phyloP scores from a whole-genome alignment of 2,797 vertebrate genomes.

The Sphaeramia orbicularis region DNA sequence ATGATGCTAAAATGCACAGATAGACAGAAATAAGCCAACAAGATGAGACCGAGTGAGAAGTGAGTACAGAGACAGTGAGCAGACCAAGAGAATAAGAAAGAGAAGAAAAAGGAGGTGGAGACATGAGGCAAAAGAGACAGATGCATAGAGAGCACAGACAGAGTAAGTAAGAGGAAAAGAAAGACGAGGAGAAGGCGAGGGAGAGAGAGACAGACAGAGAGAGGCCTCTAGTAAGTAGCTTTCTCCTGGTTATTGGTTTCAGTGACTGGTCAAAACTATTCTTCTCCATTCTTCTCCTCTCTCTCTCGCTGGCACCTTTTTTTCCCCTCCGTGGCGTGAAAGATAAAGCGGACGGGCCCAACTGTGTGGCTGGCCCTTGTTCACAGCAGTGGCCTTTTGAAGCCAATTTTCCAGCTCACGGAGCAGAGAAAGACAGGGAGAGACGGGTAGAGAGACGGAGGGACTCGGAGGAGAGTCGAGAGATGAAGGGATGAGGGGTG shows the following conservation, averaged over 20 bases:
- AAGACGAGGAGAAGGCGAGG: slow-evolving; percentile 24
- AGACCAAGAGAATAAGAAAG: background rate
- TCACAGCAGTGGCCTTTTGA: slow-evolving; percentile 89
- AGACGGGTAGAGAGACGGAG: slow-evolving; percentile 68
- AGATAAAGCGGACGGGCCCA: slow-evolving; percentile 87
- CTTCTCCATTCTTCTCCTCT: slow-evolving; percentile 81
- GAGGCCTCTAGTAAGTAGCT: slow-evolving; percentile 82
- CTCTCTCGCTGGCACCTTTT: slow-evolving; percentile 71
- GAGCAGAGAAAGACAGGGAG: slow-evolving; percentile 85
- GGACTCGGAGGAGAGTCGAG: slow-evolving; percentile 66
- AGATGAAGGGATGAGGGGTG: slow-evolving; percentile 62
- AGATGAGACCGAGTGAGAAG: slow-evolving; percentile 38
- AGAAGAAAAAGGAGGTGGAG: slow-evolving; percentile 5
- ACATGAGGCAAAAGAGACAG: slow-evolving; percentile 20
- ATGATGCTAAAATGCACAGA: background rate
- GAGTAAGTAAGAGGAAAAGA: slow-evolving; percentile 29
- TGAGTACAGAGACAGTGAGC: slow-evolving; percentile 26
- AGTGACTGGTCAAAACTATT: slow-evolving; percentile 89
- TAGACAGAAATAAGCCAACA: slow-evolving; percentile 39
- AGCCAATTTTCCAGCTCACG: slow-evolving; percentile 90
- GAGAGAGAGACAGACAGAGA: slow-evolving; percentile 48
- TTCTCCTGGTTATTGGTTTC: slow-evolving; percentile 88
- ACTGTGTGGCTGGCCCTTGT: slow-evolving; percentile 89
- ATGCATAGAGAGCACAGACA: slow-evolving; percentile 49
- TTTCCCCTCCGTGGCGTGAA: slow-evolving; percentile 78